phyloP scores from a whole-genome alignment of 2,113 vertebrate genomes.

The Dascyllus trimaculatus region DNA sequence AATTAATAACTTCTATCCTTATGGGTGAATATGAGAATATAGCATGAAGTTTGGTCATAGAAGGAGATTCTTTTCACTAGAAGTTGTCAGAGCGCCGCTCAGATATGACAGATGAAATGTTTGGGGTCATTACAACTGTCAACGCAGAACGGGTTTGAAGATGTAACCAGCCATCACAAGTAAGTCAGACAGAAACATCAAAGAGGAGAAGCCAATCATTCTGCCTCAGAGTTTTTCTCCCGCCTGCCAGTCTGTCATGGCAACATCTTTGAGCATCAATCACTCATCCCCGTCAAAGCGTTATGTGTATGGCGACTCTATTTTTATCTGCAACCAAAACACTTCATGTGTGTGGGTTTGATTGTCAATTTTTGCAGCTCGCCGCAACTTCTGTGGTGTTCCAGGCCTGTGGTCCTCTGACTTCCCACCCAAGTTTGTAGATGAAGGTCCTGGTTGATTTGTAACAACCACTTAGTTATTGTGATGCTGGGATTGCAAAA shows the following conservation, averaged over 20 bases:
- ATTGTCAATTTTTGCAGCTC: slow-evolving; percentile 52
- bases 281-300: slow-evolving; percentile 69
- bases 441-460: slow-evolving; percentile 4
- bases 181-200: slow-evolving; percentile 76
- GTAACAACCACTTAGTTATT: background rate
- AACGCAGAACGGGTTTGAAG: slow-evolving; percentile 73
- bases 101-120: slow-evolving; percentile 78
- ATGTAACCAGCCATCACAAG: slow-evolving; percentile 78
- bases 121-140: slow-evolving; percentile 80
- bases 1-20: slow-evolving; percentile 40
- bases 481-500: background rate
- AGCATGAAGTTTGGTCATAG: slow-evolving; percentile 45
- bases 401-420: slow-evolving; percentile 37
- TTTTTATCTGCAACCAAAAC: slow-evolving; percentile 70
- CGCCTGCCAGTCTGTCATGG: slow-evolving; percentile 73
- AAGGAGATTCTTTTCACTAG: slow-evolving; percentile 52
- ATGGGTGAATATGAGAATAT: slow-evolving; percentile 37
- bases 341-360: slow-evolving; percentile 33
- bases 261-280: slow-evolving; percentile 78
- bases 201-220: slow-evolving; percentile 80
- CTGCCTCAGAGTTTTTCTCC: slow-evolving; percentile 76
- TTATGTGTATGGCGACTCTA: slow-evolving; percentile 54
- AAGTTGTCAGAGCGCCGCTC: slow-evolving; percentile 55
- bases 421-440: slow-evolving; percentile 15
- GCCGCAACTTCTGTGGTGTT: background rate